phyloP scores from a whole-genome alignment of 2,888 invertebrate species.

The Meganola albula region DNA sequence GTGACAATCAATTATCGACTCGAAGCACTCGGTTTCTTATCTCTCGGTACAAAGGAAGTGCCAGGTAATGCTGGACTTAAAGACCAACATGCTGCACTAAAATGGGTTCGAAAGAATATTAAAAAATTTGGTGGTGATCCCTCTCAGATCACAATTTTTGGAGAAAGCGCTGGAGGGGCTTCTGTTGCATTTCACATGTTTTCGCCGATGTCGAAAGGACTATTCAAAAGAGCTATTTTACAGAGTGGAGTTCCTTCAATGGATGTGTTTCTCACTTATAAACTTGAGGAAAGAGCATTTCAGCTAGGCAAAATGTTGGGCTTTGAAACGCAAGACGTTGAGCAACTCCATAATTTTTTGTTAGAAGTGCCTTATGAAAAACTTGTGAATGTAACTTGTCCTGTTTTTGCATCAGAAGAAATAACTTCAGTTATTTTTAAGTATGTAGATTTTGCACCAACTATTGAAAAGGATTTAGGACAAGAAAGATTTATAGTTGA shows the following conservation, averaged over 20 bases:
- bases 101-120: constrained; percentile 38
- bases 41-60: constrained; percentile 33
- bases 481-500: constrained; percentile 3
- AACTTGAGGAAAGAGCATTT: not conserved
- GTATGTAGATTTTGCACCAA: not conserved
- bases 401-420: not conserved
- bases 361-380: not conserved
- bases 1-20: constrained; percentile 42
- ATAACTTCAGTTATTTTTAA: not conserved
- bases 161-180: constrained; percentile 4
- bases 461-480: constrained; percentile 4
- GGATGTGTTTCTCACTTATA: not conserved
- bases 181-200: constrained; percentile 1
- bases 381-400: not conserved
- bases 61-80: constrained; percentile 44
- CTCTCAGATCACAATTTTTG: constrained; percentile 5
- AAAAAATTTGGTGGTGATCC: constrained; percentile 34
- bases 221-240: constrained; percentile 4
- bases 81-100: constrained; percentile 38
- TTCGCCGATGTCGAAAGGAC: constrained; percentile 7
- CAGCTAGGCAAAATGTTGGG: not conserved
- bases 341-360: not conserved
- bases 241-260: constrained; percentile 1
- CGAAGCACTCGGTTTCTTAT: constrained; percentile 38
- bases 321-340: not conserved